Evolutionary conservation across 2,797 vertebrate genomes (phyloP).

Genomic region (Echiichthys vipera): DNA sequence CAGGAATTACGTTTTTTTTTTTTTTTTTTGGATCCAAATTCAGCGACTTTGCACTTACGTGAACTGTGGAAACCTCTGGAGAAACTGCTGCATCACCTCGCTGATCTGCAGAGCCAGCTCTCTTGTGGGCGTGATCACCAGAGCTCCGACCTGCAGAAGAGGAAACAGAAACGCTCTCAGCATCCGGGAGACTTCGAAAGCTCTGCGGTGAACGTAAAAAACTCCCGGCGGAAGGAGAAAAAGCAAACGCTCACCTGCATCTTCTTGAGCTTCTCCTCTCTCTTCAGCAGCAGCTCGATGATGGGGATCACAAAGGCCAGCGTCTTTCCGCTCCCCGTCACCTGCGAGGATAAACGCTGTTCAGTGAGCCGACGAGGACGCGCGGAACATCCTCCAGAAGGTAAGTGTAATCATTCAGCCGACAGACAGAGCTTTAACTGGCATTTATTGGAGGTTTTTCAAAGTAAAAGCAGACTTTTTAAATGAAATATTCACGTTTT

Average conservation of each 20-base stretch:
- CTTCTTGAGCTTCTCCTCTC: slow-evolving; percentile 94
- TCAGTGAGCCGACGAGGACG: neutral
- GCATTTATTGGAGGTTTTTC: too few species aligned
- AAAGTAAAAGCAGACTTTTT: too few species aligned
- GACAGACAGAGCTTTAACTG: too few species aligned
- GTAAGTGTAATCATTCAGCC: too few species aligned
- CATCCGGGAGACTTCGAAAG: neutral
- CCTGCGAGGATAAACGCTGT: slow-evolving; percentile 75
- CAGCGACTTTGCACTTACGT: slow-evolving; percentile 78
- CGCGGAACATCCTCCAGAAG: neutral
- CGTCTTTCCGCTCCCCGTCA: slow-evolving; percentile 97
- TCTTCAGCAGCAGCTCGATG: slow-evolving; percentile 91
- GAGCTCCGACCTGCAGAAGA: slow-evolving; percentile 89
- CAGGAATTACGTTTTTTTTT: neutral
- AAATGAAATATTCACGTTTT: too few species aligned
- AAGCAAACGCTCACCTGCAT: slow-evolving; percentile 93
- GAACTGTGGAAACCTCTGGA: slow-evolving; percentile 90
- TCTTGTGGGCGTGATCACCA: slow-evolving; percentile 94
- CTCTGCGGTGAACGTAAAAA: neutral
- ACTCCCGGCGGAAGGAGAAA: neutral
- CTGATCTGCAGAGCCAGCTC: slow-evolving; percentile 95
- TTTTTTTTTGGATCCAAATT: neutral
- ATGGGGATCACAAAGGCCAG: slow-evolving; percentile 95
- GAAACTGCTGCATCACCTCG: slow-evolving; percentile 90
- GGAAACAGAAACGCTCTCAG: neutral